A percentile compares a stretch with the other conserved stretches of the same genome.
Conservation (phyloP, 2,888 invertebrate genomes). For the Aspidiotus rigidus region DNA sequence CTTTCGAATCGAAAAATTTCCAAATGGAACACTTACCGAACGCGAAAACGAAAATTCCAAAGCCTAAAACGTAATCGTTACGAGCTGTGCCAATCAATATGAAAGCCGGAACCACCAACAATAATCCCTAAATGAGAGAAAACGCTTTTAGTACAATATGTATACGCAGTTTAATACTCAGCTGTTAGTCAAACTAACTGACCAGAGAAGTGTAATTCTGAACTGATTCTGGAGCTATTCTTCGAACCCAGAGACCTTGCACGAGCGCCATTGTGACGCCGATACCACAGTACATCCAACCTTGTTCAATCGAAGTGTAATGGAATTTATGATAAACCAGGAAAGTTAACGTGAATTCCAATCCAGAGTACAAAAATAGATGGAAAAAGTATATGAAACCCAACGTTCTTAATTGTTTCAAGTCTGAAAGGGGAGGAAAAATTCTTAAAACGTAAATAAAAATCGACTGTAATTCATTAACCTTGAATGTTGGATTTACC, state of each 20-base stretch:
- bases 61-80: conserved; percentile 55
- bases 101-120: conserved; percentile 78
- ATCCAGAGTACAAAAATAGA: conserved; percentile 66
- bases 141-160: not conserved
- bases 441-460: not conserved
- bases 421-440: conserved; percentile 48
- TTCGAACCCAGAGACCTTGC: conserved; percentile 81
- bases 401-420: conserved; percentile 54
- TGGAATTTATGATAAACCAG: conserved; percentile 84
- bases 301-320: conserved; percentile 91
- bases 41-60: conserved; percentile 78
- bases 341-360: conserved; percentile 96
- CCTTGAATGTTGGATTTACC: conserved; percentile 37
- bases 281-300: conserved; percentile 91
- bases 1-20: not conserved
- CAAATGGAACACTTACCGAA: conserved; percentile 59
- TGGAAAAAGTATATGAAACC: conserved; percentile 81
- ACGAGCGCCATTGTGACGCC: conserved; percentile 84
- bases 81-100: conserved; percentile 68
- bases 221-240: conserved; percentile 63
- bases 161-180: not conserved
- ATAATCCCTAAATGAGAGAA: conserved; percentile 53
- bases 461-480: not conserved
- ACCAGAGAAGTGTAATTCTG: conserved; percentile 58
- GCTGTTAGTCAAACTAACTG: conserved; percentile 32